Base-by-base conservation (phyloP, 1,140 invertebrate genomes). In the Notospermus geniculatus region DNA sequence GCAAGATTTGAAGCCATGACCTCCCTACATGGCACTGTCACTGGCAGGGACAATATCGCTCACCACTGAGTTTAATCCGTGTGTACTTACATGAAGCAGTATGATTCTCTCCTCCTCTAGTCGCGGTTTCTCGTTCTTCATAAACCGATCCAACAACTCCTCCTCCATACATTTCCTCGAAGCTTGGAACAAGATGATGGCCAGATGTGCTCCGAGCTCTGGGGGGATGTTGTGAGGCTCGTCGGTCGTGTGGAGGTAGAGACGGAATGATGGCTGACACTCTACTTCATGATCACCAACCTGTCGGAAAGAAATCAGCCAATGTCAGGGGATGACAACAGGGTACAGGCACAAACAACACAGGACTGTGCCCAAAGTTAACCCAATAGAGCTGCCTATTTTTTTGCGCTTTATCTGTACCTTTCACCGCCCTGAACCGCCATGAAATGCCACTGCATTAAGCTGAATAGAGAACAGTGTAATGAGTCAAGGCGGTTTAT, bases 281-380 rank as follows among this genome's bases (percentile, higher is more conserved):
- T 82, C 80, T 23, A 82, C 77, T 46, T 82, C 80, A 66, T 80
- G 78, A 57, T 79, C 77, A 39, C 77, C 76, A 25, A 80, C 72
- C 77, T 79, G 59, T 64, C 54, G 60, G 30, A 59, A n/a, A 23
- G 5, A 41, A 61, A 23, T 60, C 41, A 46, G 32, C 11, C 19
- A 13, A 43, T 11, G 19, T 13, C 19, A 19, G 19, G 11, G 39
- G 39, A 43, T 43, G 39, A n/a, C n/a, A n/a, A n/a, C n/a, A n/a
- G n/a, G n/a, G n/a, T n/a, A n/a, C n/a, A n/a, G n/a, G n/a, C n/a
- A n/a, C n/a, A n/a, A n/a, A n/a, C n/a, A n/a, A n/a, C n/a, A n/a
- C n/a, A n/a, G n/a, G n/a, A n/a, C n/a, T n/a, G n/a, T n/a, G n/a
- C n/a, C n/a, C n/a, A n/a, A n/a, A n/a, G n/a, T n/a, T n/a, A n/a